Evolutionary conservation across 2,797 vertebrate genomes (phyloP).

Genomic region (Aulostomus chinensis): DNA sequence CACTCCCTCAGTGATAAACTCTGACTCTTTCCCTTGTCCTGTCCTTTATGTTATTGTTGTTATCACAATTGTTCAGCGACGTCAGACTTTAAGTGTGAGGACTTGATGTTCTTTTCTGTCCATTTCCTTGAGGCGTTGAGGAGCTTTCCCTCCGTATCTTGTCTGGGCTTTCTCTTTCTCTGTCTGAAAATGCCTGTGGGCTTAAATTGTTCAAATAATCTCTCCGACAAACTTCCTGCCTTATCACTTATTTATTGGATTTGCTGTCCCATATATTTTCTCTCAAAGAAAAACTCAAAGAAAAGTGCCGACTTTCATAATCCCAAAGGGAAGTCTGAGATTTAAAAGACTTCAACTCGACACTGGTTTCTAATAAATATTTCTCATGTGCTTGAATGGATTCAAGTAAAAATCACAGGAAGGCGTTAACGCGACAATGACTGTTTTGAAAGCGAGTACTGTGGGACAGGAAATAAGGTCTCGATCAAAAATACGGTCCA

Average conservation of each 20-base stretch:
- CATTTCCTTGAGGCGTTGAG: constrained; percentile 63
- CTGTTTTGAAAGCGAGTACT: constrained; percentile 3
- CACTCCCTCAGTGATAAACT: constrained; percentile 36
- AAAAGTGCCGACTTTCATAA: constrained; percentile 65
- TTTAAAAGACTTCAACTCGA: constrained; percentile 57
- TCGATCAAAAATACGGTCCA: background rate
- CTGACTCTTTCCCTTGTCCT: constrained; percentile 38
- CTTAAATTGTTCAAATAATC: constrained; percentile 76
- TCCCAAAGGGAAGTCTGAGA: constrained; percentile 34
- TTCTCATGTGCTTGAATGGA: constrained; percentile 34
- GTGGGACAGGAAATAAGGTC: constrained; percentile 3
- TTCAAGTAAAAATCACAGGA: constrained; percentile 38
- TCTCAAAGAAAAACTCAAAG: constrained; percentile 70
- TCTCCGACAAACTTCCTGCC: constrained; percentile 66
- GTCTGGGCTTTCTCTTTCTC: constrained; percentile 42
- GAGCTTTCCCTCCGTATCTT: constrained; percentile 60
- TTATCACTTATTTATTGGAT: constrained; percentile 80
- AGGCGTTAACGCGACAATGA: constrained; percentile 6
- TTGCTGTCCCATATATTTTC: constrained; percentile 74
- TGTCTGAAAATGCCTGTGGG: constrained; percentile 68
- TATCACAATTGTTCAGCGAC: constrained; percentile 61
- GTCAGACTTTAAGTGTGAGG: constrained; percentile 55
- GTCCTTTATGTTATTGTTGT: constrained; percentile 51
- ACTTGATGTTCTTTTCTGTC: constrained; percentile 62
- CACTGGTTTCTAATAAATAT: constrained; percentile 61